phyloP scores from a whole-genome alignment of 2,888 invertebrate genomes.

The Cheilosia pagana region DNA sequence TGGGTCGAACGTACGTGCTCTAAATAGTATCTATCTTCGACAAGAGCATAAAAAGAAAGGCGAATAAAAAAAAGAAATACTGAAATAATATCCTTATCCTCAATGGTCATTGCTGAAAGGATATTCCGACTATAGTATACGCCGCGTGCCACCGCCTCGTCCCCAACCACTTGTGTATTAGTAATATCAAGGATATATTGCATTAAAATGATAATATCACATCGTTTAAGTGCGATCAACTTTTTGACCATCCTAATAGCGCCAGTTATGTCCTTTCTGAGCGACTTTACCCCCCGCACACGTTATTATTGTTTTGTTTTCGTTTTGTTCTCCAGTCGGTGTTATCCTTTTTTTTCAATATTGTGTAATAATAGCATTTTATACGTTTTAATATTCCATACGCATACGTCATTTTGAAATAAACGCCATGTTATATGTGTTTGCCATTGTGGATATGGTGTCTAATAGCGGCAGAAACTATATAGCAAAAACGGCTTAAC shows the following conservation, averaged over 20 bases:
- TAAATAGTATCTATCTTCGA: conserved; percentile 59
- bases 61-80: conserved; percentile 52
- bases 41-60: conserved; percentile 38
- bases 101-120: conserved; percentile 73
- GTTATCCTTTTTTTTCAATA: conserved; percentile 72
- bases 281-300: conserved; percentile 8
- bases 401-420: conserved; percentile 82
- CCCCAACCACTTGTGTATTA: conserved; percentile 74
- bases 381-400: conserved; percentile 81
- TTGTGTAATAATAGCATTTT: conserved; percentile 76
- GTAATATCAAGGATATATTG: conserved; percentile 81
- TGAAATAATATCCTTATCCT: conserved; percentile 74
- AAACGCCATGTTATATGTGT: conserved; percentile 76
- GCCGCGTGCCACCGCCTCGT: conserved; percentile 1
- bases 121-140: conserved; percentile 35
- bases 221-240: conserved; percentile 75
- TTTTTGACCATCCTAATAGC: conserved; percentile 74
- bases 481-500: conserved; percentile 67
- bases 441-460: conserved; percentile 52
- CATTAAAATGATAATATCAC: conserved; percentile 83
- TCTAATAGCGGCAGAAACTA: conserved; percentile 64
- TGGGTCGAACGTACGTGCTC: conserved; percentile 60
- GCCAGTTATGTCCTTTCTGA: conserved; percentile 50
- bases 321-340: conserved; percentile 55
- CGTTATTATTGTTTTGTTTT: conserved; percentile 18